These are phyloP conservation scores for Perithous albicinctus DNA, from an alignment of 2,888 invertebrate species.

Conservation along the genomic window DNA sequence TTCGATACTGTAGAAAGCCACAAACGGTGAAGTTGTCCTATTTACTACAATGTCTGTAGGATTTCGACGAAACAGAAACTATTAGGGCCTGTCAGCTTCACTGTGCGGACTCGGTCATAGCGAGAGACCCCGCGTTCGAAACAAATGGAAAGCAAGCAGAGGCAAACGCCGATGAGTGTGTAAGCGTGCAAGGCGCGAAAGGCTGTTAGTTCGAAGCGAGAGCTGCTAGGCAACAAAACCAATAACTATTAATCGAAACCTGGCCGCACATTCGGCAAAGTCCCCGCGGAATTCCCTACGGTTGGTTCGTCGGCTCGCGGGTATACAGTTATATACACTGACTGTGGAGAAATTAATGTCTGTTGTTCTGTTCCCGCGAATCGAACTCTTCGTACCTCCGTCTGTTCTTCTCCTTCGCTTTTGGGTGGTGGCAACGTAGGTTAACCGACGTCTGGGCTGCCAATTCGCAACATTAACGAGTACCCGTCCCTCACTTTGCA, in stretches of 20 bases:
- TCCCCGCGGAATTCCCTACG: constrained; percentile 68
- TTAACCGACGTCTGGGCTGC: constrained; percentile 25
- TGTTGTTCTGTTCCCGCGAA: constrained; percentile 42
- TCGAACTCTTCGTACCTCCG: constrained; percentile 46
- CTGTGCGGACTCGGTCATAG: not conserved
- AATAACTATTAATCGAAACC: constrained; percentile 82
- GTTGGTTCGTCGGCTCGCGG: constrained; percentile 29
- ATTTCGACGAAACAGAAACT: not conserved
- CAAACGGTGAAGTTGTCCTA: constrained; percentile 1
- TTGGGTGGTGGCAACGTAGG: constrained; percentile 35
- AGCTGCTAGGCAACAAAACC: constrained; percentile 76
- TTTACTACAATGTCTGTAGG: not conserved
- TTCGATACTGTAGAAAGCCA: not conserved
- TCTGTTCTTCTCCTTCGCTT: constrained; percentile 20
- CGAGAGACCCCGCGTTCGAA: constrained; percentile 14
- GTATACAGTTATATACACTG: constrained; percentile 2
- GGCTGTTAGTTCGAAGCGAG: constrained; percentile 31
- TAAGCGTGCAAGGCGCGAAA: constrained; percentile 34
- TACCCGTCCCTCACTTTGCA: constrained; percentile 72
- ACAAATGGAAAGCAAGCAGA: constrained; percentile 38
- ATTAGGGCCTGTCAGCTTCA: not conserved
- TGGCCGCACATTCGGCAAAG: constrained; percentile 81
- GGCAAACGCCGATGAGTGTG: constrained; percentile 10
- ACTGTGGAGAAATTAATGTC: constrained; percentile 58
- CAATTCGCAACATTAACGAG: constrained; percentile 72